Base-by-base conservation (phyloP, 64 coral and sea anemone genomes). In the Anthopleura sola region DNA sequence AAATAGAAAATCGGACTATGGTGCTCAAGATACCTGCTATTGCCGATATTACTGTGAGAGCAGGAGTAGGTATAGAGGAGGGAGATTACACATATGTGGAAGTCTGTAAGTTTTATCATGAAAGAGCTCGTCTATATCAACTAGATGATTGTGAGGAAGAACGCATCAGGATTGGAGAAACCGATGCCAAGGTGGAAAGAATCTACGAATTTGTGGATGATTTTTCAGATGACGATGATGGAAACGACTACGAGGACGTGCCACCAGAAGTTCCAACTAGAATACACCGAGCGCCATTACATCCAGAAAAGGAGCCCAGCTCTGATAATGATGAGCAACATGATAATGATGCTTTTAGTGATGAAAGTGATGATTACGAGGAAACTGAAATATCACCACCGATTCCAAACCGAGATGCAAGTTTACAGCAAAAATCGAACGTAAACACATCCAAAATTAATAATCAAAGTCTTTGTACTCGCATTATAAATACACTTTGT, bases 161-260 rank as follows among this genome's bases (percentile, higher is more conserved):
- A 19, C 36, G 19, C 18, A 83, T 83, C 32, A 83, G 26, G 47
- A 83, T 83, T 32, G 55, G 55, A 13, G n/a, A 83, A 48, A 60
- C 18, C 2, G 51, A 83, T 20, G 23, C 49, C 11, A 55, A 38
- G 23, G 23, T 83, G 5, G 82, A 83, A 6, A 83, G 55, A 60
- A 83, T 83, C 20, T 83, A 83, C 28, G 78, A 81, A 32, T 71
- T 71, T 71, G 66, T 71, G 14, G 76, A 79, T 48, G 82, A 54
- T 17, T 49, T 34, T 38, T 36, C 32, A 50, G 32, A 36, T 53
- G 82, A 36, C 14, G 82, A 83, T 26, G 82, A 56, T 20, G 49
- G 58, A 21, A 50, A 83, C 50, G 82, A 83, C 24, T 83, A 83
- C 16, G 32, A 24, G 29, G 49, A 83, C 16, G 6, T 34, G 17